These are phyloP conservation scores for Onychostruthus taczanowskii DNA, from an alignment of 2,113 vertebrate genomes.

Conservation along the genomic window DNA sequence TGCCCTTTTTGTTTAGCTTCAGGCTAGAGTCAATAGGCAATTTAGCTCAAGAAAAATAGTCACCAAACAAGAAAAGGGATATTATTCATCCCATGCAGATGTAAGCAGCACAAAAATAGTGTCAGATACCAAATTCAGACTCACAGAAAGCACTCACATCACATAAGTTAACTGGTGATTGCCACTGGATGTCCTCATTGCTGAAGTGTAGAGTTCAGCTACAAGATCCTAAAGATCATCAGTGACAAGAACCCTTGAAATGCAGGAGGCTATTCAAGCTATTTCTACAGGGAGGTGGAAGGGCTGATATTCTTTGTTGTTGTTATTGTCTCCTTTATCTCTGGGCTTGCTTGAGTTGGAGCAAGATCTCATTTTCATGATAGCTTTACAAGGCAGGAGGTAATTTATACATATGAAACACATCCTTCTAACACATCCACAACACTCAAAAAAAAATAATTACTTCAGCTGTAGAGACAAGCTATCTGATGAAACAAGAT, in stretches of 20 bases:
- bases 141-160: background rate
- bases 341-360: constrained; percentile 2
- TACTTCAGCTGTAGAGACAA: background rate
- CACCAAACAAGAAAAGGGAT: constrained; percentile 29
- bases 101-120: constrained; percentile 35
- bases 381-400: constrained; percentile 26
- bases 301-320: constrained; percentile 18
- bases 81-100: constrained; percentile 21
- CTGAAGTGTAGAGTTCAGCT: constrained; percentile 57
- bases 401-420: constrained; percentile 44
- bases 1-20: constrained; percentile 47
- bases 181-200: constrained; percentile 66
- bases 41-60: constrained; percentile 36
- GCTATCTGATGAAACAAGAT: constrained; percentile 32
- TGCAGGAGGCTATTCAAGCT: constrained; percentile 32
- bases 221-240: constrained; percentile 55
- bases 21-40: constrained; percentile 56
- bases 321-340: constrained; percentile 47
- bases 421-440: constrained; percentile 9
- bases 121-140: constrained; percentile 29
- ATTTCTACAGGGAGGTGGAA: constrained; percentile 27
- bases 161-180: constrained; percentile 42
- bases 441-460: constrained; percentile 10
- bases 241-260: constrained; percentile 45
- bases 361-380: constrained; percentile 39